phyloP scores from a whole-genome alignment of 1,140 invertebrate species.

The Monochamus saltuarius region DNA sequence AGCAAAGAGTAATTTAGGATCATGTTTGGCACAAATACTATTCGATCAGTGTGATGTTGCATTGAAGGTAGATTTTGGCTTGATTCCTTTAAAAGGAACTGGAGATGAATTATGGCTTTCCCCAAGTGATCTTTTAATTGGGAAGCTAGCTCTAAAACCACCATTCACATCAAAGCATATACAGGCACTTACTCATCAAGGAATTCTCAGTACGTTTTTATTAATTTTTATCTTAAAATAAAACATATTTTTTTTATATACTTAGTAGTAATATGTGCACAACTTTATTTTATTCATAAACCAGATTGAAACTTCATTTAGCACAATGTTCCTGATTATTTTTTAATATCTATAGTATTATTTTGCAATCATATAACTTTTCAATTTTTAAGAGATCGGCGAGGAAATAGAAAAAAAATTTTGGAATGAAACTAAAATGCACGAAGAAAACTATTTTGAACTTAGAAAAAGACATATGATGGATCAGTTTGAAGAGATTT shows the following conservation, averaged over 20 bases:
- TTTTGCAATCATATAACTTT: no score
- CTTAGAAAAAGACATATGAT: constrained; percentile 30
- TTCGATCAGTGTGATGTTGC: constrained; percentile 40
- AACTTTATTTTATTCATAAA: no score
- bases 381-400: constrained; percentile 42
- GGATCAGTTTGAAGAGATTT: constrained; percentile 16
- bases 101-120: constrained; percentile 47
- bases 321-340: no score
- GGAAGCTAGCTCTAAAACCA: constrained; percentile 44
- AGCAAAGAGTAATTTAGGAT: constrained; percentile 32
- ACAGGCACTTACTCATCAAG: constrained; percentile 51
- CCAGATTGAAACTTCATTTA: no score
- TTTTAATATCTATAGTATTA: no score
- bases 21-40: constrained; percentile 36
- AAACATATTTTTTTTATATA: no score
- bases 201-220: constrained; percentile 48
- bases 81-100: constrained; percentile 42
- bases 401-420: constrained; percentile 42
- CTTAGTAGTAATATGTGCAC: no score
- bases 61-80: constrained; percentile 37
- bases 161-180: constrained; percentile 44
- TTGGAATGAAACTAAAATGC: constrained; percentile 35
- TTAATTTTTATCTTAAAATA: no score
- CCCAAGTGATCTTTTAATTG: constrained; percentile 48
- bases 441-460: constrained; percentile 43